Conservation (phyloP, 1,140 invertebrate genomes). For the Akabosia matsudoensis region DNA sequence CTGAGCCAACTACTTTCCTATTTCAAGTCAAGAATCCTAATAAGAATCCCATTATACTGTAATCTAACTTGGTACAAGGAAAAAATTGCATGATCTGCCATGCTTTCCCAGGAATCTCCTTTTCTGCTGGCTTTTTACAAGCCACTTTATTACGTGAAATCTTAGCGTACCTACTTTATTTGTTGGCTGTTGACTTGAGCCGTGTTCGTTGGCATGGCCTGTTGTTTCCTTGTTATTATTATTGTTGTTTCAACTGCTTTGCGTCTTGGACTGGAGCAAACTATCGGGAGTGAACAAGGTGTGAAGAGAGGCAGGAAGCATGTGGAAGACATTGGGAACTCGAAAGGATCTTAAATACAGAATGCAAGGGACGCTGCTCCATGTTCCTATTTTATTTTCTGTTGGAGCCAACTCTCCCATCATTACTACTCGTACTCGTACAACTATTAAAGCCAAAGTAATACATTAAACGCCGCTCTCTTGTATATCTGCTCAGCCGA, state of each 20-base stretch:
- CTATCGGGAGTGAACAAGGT: slow-evolving; percentile 8
- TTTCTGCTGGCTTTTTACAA: too few relatives aligned
- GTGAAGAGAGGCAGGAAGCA: slow-evolving; percentile 11
- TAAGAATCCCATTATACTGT: slow-evolving; percentile 6
- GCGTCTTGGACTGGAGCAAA: background rate
- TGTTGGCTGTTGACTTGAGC: too few relatives aligned
- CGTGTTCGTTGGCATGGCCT: background rate
- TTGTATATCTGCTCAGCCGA: too few relatives aligned
- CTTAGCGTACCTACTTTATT: too few relatives aligned
- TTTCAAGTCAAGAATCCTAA: slow-evolving; percentile 12
- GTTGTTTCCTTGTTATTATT: background rate
- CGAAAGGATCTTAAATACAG: slow-evolving; percentile 5
- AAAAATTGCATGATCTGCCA: background rate
- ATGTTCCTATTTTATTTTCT: too few relatives aligned
- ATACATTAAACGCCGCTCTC: too few relatives aligned
- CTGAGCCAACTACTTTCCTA: slow-evolving; percentile 9
- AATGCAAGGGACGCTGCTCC: background rate
- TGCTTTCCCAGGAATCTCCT: background rate
- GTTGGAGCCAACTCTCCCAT: too few relatives aligned
- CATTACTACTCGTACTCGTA: too few relatives aligned
- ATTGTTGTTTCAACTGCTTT: background rate
- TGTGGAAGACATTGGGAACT: background rate
- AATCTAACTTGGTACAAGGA: background rate
- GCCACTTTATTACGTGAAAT: too few relatives aligned
- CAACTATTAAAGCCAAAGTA: too few relatives aligned